Evolutionary conservation across 1,140 invertebrate genomes (phyloP), one percentile per base, ranked within the genome.

Genomic region (Magallana angulata): DNA sequence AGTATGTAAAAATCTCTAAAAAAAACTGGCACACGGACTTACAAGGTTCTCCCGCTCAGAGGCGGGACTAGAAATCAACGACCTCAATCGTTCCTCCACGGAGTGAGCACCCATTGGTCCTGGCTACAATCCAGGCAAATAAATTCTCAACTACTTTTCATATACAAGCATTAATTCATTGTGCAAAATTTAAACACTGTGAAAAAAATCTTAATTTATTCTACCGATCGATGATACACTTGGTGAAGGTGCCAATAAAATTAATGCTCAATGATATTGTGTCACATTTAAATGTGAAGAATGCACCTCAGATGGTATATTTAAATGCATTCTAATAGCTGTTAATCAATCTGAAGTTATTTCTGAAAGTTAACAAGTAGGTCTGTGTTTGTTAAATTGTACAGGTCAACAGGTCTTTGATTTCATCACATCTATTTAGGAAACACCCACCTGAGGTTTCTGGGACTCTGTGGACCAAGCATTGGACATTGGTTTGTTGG

Each of bases 21-120:
- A 30, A 71, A 5, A 30, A 30, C 68, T 76, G 24, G 57, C 85
- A 86, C 85, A 86, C 16, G 6, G 59, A 86, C 85, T 86, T 86
- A 86, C 85, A 62, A 58, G 80, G 83, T 5, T 7, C 58, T 30
- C 80, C 57, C 76, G 84, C 68, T 76, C 68, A 76, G 88, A 80
- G 9, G 85, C 58, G 30, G 88, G 85, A 18, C 85, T 82, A n/a
- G 82, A 71, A n/a, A 89, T 89, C 30, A 89, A 71, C 18, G 88
- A 89, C 82, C 82, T 89, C 68, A 89, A 85, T 82, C 88, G 59
- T n/a, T 89, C 88, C 85, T 89, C 88, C 57, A 89, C 85, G 62
- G 82, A 80, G 18, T 56, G 12, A 24, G 83, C 58, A 68, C 18
- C 30, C 9, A 11, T 14, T 82, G 56, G 56, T 58, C 81, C 57